A percentile compares a stretch with the other conserved stretches of the same genome.
phyloP scores from a whole-genome alignment of 2,113 vertebrate species.

The Antechinus flavipes region DNA sequence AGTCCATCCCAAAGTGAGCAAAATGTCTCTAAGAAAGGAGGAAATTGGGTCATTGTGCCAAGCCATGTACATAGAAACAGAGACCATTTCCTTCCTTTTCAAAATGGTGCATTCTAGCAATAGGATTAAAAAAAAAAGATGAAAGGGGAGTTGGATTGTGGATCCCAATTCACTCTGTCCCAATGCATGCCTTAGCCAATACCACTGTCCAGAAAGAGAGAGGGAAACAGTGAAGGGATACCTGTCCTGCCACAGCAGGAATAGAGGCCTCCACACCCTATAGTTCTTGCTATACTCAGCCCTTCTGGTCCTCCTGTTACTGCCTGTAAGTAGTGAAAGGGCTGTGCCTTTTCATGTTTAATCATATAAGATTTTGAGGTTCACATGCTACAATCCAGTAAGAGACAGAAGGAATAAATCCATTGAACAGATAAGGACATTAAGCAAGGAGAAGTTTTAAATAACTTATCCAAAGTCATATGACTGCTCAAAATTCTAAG shows the following conservation, averaged over 20 bases:
- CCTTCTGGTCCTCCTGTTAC: not conserved
- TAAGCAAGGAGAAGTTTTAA: not conserved
- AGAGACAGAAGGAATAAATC: not conserved
- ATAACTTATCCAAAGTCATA: not conserved
- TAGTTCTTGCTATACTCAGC: not conserved
- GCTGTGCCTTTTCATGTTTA: not conserved
- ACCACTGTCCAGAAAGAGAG: not conserved
- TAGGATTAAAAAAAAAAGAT: slow-evolving; percentile 63
- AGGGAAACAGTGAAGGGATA: not conserved
- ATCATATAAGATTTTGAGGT: not conserved
- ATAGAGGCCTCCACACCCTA: not conserved
- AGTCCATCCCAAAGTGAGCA: slow-evolving; percentile 11
- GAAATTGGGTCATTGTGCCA: slow-evolving; percentile 59
- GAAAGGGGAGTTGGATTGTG: slow-evolving; percentile 45
- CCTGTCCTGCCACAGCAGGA: not conserved
- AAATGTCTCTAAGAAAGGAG: slow-evolving; percentile 60
- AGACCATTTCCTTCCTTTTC: slow-evolving; percentile 28
- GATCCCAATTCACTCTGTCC: slow-evolving; percentile 34
- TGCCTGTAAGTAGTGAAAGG: not conserved
- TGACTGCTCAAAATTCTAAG: not conserved
- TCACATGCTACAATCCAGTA: not conserved
- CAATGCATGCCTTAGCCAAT: slow-evolving; percentile 1
- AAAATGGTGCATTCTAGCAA: slow-evolving; percentile 67
- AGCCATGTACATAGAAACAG: slow-evolving; percentile 56
- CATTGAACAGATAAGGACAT: not conserved